Base-by-base conservation (phyloP, 2,888 invertebrate species). In the Caradrina clavipalpis region DNA sequence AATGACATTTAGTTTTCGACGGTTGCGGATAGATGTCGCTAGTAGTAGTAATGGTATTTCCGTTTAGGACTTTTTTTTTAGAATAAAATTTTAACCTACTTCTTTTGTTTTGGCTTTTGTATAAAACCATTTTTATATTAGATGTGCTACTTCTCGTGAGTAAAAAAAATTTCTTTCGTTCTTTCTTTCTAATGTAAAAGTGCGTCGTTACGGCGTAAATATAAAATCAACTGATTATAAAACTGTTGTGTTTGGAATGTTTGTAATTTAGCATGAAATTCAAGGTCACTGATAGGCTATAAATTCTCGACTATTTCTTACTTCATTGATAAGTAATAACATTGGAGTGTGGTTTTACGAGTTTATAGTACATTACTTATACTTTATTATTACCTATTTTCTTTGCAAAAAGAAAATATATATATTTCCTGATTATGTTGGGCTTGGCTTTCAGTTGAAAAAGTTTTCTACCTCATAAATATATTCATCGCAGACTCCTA, bases 11-110 rank as follows among this genome's bases (percentile, higher is more conserved):
- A 51, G 13, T 42, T 57, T 55, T n/a, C 2, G 22, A 21, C 13
- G 21, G 19, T 42, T 21, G 7, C 4, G 10, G 39, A 61, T 58
- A 77, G 80, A 76, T 79, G 77, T 65, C 80, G 70, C 65, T 65
- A 61, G 15, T 67, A 17, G 26, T 26, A 26, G 26, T 67, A 17
- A 4, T 26, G 4, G 26, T 26, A 26, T 26, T 26, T 26, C 26
- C 2, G 26, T 26, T 26, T 26, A 2, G 26, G 26, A 3, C 26
- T 26, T 26, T 3, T 26, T 26, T 26, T 26, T 26, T 26, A 3
- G 4, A 26, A 26, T 2, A 26, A 26, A 3, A 26, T 26, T 26
- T 26, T 2, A 3, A 26, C 26, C 26, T 4, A 26, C 4, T 26
- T 26, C 2, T 26, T 26, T 26, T 26, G 4, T 26, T 26, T 26